Conservation (phyloP, 1,140 invertebrate genomes). For the Cataglyphis hispanica region DNA sequence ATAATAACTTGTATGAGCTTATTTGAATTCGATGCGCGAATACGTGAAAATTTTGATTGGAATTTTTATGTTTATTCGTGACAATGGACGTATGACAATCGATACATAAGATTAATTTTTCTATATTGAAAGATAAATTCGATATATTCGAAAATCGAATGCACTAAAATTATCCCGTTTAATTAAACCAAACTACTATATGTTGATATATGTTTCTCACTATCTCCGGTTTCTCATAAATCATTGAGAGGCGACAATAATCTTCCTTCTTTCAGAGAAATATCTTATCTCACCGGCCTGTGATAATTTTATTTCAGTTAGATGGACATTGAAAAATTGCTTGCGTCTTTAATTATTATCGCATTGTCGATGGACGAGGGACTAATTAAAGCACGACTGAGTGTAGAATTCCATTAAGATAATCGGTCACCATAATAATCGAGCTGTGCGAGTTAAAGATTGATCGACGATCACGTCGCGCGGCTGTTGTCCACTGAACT, state of each 20-base stretch:
- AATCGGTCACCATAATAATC: constrained; percentile 76
- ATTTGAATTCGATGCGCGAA: not conserved
- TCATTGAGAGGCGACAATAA: not conserved
- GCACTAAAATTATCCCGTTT: not conserved
- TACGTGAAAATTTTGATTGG: too few species aligned
- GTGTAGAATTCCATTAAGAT: constrained; percentile 79
- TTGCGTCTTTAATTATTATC: constrained; percentile 63
- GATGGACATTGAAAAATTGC: constrained; percentile 49
- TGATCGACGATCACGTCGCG: constrained; percentile 75
- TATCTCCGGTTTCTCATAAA: not conserved
- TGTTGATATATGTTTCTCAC: not conserved
- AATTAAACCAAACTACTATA: not conserved
- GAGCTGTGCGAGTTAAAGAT: constrained; percentile 77
- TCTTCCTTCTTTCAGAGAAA: not conserved
- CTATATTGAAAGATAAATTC: too few species aligned
- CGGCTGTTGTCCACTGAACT: constrained; percentile 66
- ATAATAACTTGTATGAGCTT: not conserved
- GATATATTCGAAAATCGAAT: not conserved
- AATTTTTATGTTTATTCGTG: not conserved
- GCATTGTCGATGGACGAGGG: constrained; percentile 63
- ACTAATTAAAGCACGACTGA: constrained; percentile 80
- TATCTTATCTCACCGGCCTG: constrained; percentile 36
- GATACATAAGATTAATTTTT: not conserved
- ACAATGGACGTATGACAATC: not conserved
- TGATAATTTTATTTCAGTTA: constrained; percentile 35